Evolutionary conservation across 2,797 vertebrate species (phyloP).

Genomic region (Prunella strophiata): DNA sequence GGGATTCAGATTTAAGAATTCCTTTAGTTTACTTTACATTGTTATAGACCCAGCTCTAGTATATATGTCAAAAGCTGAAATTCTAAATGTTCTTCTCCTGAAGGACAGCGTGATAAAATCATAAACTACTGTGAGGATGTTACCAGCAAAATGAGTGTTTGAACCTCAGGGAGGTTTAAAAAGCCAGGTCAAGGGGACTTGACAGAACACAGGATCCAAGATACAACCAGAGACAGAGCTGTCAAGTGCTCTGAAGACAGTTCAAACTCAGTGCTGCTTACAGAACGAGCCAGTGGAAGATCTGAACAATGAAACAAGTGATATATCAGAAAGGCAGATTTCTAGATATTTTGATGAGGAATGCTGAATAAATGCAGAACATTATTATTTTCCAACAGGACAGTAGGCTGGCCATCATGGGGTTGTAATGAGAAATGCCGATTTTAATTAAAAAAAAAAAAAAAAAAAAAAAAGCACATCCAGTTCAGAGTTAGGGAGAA

Average conservation of each 20-base stretch:
- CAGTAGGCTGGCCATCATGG: rapidly evolving
- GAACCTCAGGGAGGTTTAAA: conserved; percentile 34
- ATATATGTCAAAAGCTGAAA: background rate
- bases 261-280: conserved; percentile 6
- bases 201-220: conserved; percentile 38
- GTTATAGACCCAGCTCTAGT: background rate
- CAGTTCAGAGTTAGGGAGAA: background rate
- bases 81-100: background rate
- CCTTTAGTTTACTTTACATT: background rate
- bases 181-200: conserved; percentile 30
- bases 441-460: background rate
- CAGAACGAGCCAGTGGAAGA: background rate
- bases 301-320: background rate
- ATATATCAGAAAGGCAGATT: conserved; percentile 3
- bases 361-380: background rate
- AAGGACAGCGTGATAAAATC: background rate
- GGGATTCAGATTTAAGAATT: background rate
- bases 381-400: background rate
- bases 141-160: conserved; percentile 12
- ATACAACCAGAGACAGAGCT: conserved; percentile 25
- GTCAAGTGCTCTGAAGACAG: conserved; percentile 37
- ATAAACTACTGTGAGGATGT: background rate
- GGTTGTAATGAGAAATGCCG: background rate
- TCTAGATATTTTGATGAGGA: conserved; percentile 22
- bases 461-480: background rate